A percentile compares a stretch with the other conserved stretches of the same genome.
Evolutionary conservation across 2,888 invertebrate genomes (phyloP).

Genomic region (Morpho deidamia): DNA sequence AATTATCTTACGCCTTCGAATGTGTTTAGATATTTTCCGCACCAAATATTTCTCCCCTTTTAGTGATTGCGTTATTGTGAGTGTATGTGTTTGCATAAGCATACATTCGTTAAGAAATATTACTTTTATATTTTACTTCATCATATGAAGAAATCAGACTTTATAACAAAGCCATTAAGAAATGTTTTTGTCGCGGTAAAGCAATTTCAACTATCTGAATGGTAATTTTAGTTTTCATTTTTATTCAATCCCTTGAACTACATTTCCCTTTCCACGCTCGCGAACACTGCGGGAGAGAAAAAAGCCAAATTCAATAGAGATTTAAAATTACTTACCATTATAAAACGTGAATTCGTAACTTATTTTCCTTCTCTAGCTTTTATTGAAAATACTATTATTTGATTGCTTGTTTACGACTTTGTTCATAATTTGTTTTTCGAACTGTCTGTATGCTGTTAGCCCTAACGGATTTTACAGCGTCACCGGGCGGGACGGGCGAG

Average conservation of each 20-base stretch:
- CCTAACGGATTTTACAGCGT: too few species aligned
- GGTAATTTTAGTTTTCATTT: constrained; percentile 21
- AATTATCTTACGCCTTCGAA: too few species aligned
- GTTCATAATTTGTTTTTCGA: too few species aligned
- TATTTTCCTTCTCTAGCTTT: constrained; percentile 16
- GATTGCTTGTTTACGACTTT: background rate
- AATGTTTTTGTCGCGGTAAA: constrained; percentile 5
- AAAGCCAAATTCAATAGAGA: constrained; percentile 18
- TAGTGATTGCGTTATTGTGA: too few species aligned
- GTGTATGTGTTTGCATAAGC: too few species aligned
- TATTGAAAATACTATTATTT: constrained; percentile 9
- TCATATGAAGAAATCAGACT: background rate
- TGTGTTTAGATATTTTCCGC: too few species aligned
- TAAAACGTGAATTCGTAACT: constrained; percentile 12
- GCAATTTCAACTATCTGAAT: constrained; percentile 17
- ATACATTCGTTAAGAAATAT: too few species aligned
- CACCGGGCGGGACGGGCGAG: too few species aligned
- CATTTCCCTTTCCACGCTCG: constrained; percentile 9
- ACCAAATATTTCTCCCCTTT: too few species aligned
- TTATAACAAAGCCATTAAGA: background rate
- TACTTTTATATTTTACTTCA: background rate
- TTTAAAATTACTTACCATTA: constrained; percentile 22
- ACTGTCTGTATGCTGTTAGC: too few species aligned
- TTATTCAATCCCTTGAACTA: constrained; percentile 23
- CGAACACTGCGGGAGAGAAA: constrained; percentile 9